These are phyloP conservation scores for Hypanus sabinus DNA, from an alignment of 2,113 vertebrate species.

Conservation along the genomic window DNA sequence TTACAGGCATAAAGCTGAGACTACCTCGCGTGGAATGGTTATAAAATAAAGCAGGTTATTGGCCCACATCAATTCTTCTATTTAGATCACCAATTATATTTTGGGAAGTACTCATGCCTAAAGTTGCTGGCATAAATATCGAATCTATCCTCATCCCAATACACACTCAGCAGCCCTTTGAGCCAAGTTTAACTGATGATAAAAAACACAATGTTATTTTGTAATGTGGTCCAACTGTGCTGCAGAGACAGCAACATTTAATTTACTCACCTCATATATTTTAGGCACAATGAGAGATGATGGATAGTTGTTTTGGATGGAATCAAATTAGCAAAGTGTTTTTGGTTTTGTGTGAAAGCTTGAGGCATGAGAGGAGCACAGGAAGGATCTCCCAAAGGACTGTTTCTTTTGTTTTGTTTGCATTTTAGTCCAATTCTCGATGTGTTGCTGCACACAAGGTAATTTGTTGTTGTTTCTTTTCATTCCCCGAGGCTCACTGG, in stretches of 20 bases:
- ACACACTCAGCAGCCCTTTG: not conserved
- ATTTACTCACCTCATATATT: conserved; percentile 5
- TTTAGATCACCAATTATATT: not conserved
- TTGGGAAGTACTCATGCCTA: not conserved
- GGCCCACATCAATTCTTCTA: not conserved
- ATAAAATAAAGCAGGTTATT: not conserved
- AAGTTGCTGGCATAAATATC: not conserved
- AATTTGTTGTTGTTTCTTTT: not conserved
- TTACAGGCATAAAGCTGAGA: not conserved
- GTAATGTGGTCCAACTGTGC: not conserved
- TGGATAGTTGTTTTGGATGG: not conserved
- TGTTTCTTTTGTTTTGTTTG: not conserved
- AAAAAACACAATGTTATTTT: not conserved
- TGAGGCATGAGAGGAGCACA: not conserved
- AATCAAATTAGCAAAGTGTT: not conserved
- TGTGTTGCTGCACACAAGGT: not conserved
- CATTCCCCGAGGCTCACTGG: too few relatives aligned
- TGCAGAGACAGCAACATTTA: not conserved
- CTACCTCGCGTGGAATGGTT: not conserved
- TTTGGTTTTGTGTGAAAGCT: not conserved
- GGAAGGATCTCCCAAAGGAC: not conserved
- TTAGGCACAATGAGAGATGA: not conserved
- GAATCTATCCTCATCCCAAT: not conserved
- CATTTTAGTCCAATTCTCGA: not conserved
- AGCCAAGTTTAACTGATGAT: not conserved